Base-by-base conservation (phyloP, 2,888 invertebrate genomes). In the Cheilosia impressa region DNA sequence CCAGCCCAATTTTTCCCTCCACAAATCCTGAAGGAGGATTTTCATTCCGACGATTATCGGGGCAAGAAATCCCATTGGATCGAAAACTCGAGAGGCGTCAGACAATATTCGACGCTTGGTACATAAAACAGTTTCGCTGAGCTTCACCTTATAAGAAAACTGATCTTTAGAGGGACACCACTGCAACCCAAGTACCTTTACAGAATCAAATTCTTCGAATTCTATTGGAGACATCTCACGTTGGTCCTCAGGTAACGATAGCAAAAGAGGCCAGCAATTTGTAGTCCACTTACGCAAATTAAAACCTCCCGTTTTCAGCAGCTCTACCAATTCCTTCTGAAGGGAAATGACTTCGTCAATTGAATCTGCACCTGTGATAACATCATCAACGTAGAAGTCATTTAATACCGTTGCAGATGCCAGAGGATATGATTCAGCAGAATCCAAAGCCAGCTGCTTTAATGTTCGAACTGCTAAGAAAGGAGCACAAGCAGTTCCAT, bases 361-460 rank as follows among this genome's bases (percentile, higher is more conserved):
- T 24, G 24, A 24, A 24, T 24, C 24, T 24, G 24, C 24, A 24
- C 24, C 24, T 24, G 24, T 24, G 24, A 24, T 24, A 24, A 24
- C 24, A 24, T 24, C 24, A 24, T 24, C 24, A 24, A 24, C 24
- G 24, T 24, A 24, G 24, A 24, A 24, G 24, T 24, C 24, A 24
- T 24, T 24, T 24, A 24, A 24, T 2, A 24, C 24, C 24, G 24
- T 24, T 24, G 2, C 24, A 24, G 24, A 24, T 24, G 24, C 24
- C 24, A 24, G 24, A 24, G 24, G 24, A 24, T 24, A 24, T 4
- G 0, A 2, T 24, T 24, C 24, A 24, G 24, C 24, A 24, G 24
- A 24, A 24, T 24, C 24, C 24, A 24, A 24, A 24, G 24, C 89
- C 9, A 89, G 47, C 50, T 87, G 63, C 45, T 87, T 66, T 13